Percentiles rank a stretch among this genome's conserved stretches.
Conservation (phyloP, 2,797 vertebrate species). For the Sylvilagus floridanus region DNA sequence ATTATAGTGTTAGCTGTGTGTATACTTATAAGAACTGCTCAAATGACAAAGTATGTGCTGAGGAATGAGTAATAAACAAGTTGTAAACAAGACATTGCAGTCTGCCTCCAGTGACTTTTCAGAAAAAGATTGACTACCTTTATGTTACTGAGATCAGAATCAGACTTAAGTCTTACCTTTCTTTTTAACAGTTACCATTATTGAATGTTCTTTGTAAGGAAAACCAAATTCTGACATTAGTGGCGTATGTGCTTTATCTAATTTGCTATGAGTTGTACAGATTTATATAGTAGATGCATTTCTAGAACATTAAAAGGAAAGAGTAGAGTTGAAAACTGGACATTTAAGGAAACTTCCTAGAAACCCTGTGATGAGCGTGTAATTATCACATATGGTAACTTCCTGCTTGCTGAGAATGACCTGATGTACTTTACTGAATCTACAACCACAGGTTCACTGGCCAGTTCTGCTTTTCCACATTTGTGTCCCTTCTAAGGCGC, state of each 20-base stretch:
- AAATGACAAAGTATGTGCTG: neutral
- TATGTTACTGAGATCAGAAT: neutral
- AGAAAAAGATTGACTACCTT: conserved; percentile 22
- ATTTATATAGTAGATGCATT: neutral
- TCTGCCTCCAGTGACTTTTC: neutral
- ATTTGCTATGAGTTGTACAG: neutral
- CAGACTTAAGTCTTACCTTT: conserved; percentile 9
- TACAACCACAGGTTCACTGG: neutral
- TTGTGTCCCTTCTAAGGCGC: neutral
- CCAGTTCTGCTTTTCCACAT: neutral
- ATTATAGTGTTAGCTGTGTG: neutral
- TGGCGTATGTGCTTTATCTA: neutral
- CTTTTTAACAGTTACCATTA: neutral
- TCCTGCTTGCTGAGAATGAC: neutral
- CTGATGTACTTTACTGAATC: neutral
- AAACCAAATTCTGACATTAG: conserved; percentile 13
- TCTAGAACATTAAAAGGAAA: conserved; percentile 3
- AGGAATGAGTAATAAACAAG: neutral
- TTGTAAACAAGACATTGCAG: neutral
- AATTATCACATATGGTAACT: neutral
- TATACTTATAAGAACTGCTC: neutral
- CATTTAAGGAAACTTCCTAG: neutral
- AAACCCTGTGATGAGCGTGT: neutral
- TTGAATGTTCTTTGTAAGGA: conserved; percentile 46
- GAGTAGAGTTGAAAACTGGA: conserved; percentile 16